Percentiles rank a stretch among this genome's conserved stretches.
Evolutionary conservation across 1,140 invertebrate species (phyloP).

Genomic region (Trichomalopsis sarcophagae): DNA sequence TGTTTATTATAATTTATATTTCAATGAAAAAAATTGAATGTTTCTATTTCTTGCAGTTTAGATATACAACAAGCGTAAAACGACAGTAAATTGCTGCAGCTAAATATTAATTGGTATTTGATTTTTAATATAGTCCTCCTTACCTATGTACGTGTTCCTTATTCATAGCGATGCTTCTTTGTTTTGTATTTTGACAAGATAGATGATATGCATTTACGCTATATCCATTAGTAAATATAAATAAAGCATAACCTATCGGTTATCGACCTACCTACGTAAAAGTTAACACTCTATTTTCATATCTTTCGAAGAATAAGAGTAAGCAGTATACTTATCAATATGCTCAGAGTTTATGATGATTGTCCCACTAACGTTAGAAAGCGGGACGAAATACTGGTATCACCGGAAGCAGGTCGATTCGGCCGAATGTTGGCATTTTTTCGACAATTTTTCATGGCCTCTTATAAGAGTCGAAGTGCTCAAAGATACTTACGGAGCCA

Average conservation of each 20-base stretch:
- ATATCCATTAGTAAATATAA: neutral
- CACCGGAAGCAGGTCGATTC: neutral
- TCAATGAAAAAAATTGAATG: too few relatives aligned
- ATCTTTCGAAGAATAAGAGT: neutral
- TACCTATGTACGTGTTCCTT: too few relatives aligned
- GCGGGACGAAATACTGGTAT: neutral
- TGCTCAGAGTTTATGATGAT: conserved; percentile 14
- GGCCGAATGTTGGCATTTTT: neutral
- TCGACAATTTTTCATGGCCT: conserved; percentile 61
- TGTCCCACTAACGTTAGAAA: neutral
- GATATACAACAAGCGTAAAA: too few relatives aligned
- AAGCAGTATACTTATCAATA: neutral
- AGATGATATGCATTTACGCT: too few relatives aligned
- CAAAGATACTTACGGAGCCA: conserved; percentile 65
- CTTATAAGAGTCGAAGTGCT: conserved; percentile 61
- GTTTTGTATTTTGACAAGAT: too few relatives aligned
- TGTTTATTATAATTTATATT: too few relatives aligned
- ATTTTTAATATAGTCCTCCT: too few relatives aligned
- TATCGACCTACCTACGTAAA: neutral
- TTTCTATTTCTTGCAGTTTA: too few relatives aligned
- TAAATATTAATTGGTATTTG: too few relatives aligned
- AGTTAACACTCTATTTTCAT: too few relatives aligned
- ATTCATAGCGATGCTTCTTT: too few relatives aligned
- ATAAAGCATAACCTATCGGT: neutral
- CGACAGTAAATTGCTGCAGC: too few relatives aligned